Conservation (phyloP, 2,797 vertebrate genomes). For the Caiman crocodilus region DNA sequence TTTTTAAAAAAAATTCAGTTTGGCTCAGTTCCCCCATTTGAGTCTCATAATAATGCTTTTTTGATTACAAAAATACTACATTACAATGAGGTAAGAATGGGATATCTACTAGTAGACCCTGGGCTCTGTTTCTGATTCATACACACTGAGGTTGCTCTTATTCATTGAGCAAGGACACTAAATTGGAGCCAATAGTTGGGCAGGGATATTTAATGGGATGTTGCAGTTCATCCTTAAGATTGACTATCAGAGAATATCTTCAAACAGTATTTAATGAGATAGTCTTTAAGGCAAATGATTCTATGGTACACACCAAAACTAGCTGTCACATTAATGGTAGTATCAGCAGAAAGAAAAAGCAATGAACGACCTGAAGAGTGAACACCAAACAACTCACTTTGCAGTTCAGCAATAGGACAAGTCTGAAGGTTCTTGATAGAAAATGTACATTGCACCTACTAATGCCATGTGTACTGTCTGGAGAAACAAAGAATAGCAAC, state of each 20-base stretch:
- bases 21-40: neutral
- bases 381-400: neutral
- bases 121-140: neutral
- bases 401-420: neutral
- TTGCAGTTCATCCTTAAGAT: neutral
- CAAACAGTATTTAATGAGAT: constrained; percentile 20
- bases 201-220: neutral
- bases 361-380: neutral
- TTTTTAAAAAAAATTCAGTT: no score
- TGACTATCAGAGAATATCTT: neutral
- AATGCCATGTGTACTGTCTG: neutral
- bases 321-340: neutral
- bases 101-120: neutral
- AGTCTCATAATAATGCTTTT: neutral
- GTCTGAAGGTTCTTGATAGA: neutral
- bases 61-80: neutral
- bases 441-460: neutral
- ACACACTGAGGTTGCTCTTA: neutral
- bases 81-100: neutral
- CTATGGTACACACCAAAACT: neutral
- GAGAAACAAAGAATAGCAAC: neutral
- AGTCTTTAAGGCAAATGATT: constrained; percentile 7
- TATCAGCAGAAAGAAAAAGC: neutral
- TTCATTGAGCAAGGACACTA: neutral
- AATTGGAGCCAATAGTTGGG: no score